phyloP scores from a whole-genome alignment of 2,888 invertebrate species.

The Chaetoderma sp. region DNA sequence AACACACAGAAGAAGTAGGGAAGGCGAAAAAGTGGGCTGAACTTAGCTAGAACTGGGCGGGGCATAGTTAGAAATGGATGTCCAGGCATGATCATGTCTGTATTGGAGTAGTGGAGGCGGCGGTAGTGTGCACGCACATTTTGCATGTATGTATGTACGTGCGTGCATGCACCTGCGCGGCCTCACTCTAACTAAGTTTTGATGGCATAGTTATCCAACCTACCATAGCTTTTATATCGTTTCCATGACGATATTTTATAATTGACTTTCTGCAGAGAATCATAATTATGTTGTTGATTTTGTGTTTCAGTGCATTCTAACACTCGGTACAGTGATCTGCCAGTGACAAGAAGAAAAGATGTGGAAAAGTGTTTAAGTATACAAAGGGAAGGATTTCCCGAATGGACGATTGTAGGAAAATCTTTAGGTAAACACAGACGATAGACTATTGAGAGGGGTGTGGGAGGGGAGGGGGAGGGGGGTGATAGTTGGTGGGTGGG shows the following conservation, averaged over 20 bases:
- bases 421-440: constrained; percentile 54
- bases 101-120: too few species aligned
- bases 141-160: too few species aligned
- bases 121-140: too few species aligned
- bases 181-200: too few species aligned
- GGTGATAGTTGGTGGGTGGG: neutral
- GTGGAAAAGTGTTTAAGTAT: constrained; percentile 41
- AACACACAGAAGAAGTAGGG: too few species aligned
- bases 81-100: too few species aligned
- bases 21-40: too few species aligned
- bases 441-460: neutral
- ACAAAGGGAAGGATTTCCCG: constrained; percentile 27
- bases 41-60: too few species aligned
- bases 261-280: neutral
- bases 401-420: constrained; percentile 50
- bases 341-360: constrained; percentile 44
- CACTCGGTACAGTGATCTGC: constrained; percentile 47
- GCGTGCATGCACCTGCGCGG: too few species aligned
- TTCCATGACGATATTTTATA: neutral
- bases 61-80: too few species aligned
- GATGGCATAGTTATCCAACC: too few species aligned
- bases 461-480: neutral
- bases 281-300: constrained; percentile 2
- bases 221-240: too few species aligned
- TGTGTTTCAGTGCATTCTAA: constrained; percentile 40